A percentile compares a stretch with the other conserved stretches of the same genome.
These are phyloP conservation scores for Kryptolebias ocellatus DNA, from an alignment of 2,797 vertebrate genomes.

Conservation along the genomic window DNA sequence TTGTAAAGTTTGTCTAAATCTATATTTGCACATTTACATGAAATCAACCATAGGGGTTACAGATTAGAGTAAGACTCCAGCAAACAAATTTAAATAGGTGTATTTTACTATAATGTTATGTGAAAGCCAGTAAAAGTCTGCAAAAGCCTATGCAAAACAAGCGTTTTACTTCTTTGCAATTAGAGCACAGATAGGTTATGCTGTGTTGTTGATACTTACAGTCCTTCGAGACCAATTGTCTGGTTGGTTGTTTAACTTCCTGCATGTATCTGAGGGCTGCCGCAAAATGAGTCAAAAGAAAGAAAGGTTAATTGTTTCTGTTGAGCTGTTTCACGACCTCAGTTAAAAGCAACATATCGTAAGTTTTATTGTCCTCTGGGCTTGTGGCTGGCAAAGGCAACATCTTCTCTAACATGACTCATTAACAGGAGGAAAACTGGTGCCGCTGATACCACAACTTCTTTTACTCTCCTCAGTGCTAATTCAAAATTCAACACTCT, in stretches of 20 bases:
- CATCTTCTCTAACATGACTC: conserved; percentile 24
- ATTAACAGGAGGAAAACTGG: neutral
- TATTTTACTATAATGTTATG: neutral
- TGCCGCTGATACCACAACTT: neutral
- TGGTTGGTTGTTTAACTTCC: conserved; percentile 6
- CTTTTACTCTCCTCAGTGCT: neutral
- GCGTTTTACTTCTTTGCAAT: neutral
- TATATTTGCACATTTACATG: neutral
- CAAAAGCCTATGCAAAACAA: neutral
- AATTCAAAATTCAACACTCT: neutral
- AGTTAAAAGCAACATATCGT: conserved; percentile 13
- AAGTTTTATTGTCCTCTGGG: conserved; percentile 18
- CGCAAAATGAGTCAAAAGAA: conserved; percentile 11
- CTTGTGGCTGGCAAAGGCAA: conserved; percentile 17
- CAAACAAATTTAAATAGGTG: neutral
- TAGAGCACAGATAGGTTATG: conserved; percentile 22
- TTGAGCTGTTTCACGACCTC: conserved; percentile 38
- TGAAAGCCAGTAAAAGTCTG: neutral
- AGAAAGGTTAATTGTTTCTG: conserved; percentile 35
- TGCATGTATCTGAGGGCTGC: conserved; percentile 13
- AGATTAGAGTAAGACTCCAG: neutral
- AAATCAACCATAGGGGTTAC: neutral
- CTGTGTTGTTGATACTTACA: conserved; percentile 10
- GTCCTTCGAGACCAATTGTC: neutral
- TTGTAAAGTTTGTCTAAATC: too few relatives aligned